phyloP scores from a whole-genome alignment of 2,888 invertebrate genomes.

The Tipula confusa region DNA sequence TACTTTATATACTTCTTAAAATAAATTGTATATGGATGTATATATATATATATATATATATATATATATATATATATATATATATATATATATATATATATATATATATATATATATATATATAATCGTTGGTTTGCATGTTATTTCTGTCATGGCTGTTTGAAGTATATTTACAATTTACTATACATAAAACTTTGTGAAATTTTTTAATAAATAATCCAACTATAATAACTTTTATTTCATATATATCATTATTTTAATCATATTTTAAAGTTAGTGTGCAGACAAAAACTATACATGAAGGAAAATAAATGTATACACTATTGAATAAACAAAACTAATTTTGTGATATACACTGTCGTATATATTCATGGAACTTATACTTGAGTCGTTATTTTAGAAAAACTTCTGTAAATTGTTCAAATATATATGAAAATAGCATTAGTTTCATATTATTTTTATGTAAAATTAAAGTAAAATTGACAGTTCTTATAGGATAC shows the following conservation, averaged over 20 bases:
- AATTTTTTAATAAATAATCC: neutral
- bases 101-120: neutral
- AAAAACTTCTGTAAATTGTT: no score
- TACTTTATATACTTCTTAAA: neutral
- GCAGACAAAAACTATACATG: neutral
- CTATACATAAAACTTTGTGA: neutral
- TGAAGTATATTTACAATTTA: neutral
- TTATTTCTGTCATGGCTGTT: neutral
- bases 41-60: no score
- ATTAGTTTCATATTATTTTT: no score
- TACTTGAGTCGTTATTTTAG: no score
- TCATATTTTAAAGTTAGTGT: neutral
- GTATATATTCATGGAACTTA: no score
- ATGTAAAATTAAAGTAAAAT: no score
- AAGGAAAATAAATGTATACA: neutral
- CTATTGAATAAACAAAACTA: slow-evolving; percentile 3
- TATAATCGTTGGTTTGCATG: neutral
- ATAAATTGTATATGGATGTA: no score
- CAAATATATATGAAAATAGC: no score
- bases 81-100: neutral
- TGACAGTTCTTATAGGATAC: no score
- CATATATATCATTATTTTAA: neutral
- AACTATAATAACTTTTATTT: neutral
- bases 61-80: neutral
- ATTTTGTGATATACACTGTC: neutral